These are phyloP conservation scores for Halocynthia roretzi DNA, from an alignment of 23 tunicate genomes.

Conservation along the genomic window DNA sequence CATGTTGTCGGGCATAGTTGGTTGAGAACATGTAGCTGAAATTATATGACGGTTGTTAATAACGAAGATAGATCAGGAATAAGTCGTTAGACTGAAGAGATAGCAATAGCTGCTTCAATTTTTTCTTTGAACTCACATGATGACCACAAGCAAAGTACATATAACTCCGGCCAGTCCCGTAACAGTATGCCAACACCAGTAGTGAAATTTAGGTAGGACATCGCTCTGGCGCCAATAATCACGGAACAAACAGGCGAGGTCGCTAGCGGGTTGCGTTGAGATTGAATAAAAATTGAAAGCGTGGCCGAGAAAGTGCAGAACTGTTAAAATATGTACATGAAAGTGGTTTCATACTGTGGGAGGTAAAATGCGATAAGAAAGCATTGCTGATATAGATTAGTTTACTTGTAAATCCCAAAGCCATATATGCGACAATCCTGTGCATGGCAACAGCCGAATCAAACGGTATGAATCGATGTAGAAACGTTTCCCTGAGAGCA, in stretches of 20 bases:
- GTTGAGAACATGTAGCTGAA: slow-evolving; percentile 63
- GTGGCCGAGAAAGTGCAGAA: slow-evolving; percentile 66
- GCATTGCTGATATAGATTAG: not conserved
- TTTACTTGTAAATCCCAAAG: slow-evolving; percentile 62
- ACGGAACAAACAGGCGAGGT: slow-evolving; percentile 62
- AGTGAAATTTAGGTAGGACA: slow-evolving; percentile 58
- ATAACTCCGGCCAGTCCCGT: slow-evolving; percentile 85
- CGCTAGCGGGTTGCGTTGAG: slow-evolving; percentile 64
- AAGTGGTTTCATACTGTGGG: not conserved
- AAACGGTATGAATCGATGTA: slow-evolving; percentile 78
- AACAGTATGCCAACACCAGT: slow-evolving; percentile 78
- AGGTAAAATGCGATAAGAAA: not conserved
- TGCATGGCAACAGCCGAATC: slow-evolving; percentile 85
- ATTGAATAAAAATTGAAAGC: slow-evolving; percentile 84
- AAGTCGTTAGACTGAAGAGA: too few species aligned
- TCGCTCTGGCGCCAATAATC: slow-evolving; percentile 62
- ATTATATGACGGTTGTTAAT: too few species aligned
- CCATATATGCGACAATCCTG: slow-evolving; percentile 68
- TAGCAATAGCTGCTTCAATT: too few species aligned
- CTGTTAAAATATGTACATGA: slow-evolving; percentile 19
- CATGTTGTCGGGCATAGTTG: slow-evolving; percentile 40
- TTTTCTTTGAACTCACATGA: slow-evolving; percentile 28
- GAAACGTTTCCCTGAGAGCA: slow-evolving; percentile 71
- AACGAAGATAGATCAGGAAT: too few species aligned
- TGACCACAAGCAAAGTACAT: slow-evolving; percentile 46